Percentiles rank a stretch among this genome's conserved stretches.
phyloP scores from a whole-genome alignment of 2,113 vertebrate species.

The Pogonocichla stellata region DNA sequence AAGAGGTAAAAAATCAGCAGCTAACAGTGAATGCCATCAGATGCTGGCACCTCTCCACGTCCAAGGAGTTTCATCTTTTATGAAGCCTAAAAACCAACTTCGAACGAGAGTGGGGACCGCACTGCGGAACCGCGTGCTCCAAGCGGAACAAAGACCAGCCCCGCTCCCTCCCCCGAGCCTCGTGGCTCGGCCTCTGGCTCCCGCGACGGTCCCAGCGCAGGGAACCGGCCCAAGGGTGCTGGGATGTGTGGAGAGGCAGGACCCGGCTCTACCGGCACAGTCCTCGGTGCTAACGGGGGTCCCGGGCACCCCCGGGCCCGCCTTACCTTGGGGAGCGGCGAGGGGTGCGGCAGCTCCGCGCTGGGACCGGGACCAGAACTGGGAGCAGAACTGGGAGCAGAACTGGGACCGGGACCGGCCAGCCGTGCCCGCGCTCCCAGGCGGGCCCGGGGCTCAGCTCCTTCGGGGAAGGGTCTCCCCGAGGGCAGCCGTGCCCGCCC shows the following conservation, averaged over 20 bases:
- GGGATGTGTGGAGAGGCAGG: not conserved
- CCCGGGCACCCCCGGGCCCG: no score
- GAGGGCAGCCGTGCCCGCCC: no score
- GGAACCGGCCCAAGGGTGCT: not conserved
- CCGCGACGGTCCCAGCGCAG: not conserved
- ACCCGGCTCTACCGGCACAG: not conserved
- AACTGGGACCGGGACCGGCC: no score
- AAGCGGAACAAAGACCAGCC: accelerated
- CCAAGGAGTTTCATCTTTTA: accelerated
- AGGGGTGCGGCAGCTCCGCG: not conserved
- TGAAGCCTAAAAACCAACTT: accelerated
- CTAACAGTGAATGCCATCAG: accelerated
- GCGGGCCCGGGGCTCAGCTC: no score
- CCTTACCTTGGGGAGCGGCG: no score
- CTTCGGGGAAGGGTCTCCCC: not conserved
- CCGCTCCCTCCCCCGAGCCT: accelerated
- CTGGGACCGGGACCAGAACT: not conserved
- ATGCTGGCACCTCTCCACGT: accelerated
- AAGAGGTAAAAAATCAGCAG: not conserved
- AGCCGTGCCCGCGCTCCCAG: not conserved
- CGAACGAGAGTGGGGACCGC: accelerated
- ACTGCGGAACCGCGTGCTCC: accelerated
- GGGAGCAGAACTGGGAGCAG: no score
- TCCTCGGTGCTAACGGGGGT: not conserved
- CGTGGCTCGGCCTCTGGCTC: accelerated